These are phyloP conservation scores for Contarinia nasturtii DNA, from an alignment of 1,140 invertebrate genomes.

Conservation along the genomic window DNA sequence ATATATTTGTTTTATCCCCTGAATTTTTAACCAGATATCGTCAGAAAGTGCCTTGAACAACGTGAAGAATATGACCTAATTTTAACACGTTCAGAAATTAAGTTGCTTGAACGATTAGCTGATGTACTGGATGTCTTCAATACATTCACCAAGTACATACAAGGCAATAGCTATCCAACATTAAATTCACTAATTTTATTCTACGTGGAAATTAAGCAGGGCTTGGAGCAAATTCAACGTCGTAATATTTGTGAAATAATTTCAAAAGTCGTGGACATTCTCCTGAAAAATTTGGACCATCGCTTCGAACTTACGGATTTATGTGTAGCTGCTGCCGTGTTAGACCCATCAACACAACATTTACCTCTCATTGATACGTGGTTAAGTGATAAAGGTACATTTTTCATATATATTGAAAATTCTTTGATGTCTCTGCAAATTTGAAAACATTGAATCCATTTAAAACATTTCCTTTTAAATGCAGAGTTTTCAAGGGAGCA, in stretches of 20 bases:
- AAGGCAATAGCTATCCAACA: background rate
- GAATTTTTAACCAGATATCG: background rate
- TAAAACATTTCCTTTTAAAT: too few species aligned
- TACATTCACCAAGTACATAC: background rate
- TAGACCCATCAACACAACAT: too few species aligned
- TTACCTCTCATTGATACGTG: too few species aligned
- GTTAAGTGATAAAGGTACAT: too few species aligned
- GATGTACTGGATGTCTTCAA: background rate
- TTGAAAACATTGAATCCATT: too few species aligned
- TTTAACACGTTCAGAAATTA: background rate
- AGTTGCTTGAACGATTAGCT: background rate
- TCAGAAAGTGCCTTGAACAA: background rate
- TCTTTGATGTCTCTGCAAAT: too few species aligned
- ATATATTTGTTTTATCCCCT: background rate
- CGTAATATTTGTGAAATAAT: background rate
- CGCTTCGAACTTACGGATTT: too few species aligned
- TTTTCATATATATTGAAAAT: too few species aligned
- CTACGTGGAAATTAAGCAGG: background rate
- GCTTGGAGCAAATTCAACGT: background rate
- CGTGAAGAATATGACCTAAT: background rate
- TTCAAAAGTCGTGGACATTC: too few species aligned
- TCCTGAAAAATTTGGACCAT: too few species aligned
- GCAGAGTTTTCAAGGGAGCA: too few species aligned
- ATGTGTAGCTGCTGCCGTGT: too few species aligned
- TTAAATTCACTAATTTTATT: background rate